Evolutionary conservation across 2,113 vertebrate species (phyloP), one percentile per base, ranked within the genome.

Genomic region (Pan paniscus): DNA sequence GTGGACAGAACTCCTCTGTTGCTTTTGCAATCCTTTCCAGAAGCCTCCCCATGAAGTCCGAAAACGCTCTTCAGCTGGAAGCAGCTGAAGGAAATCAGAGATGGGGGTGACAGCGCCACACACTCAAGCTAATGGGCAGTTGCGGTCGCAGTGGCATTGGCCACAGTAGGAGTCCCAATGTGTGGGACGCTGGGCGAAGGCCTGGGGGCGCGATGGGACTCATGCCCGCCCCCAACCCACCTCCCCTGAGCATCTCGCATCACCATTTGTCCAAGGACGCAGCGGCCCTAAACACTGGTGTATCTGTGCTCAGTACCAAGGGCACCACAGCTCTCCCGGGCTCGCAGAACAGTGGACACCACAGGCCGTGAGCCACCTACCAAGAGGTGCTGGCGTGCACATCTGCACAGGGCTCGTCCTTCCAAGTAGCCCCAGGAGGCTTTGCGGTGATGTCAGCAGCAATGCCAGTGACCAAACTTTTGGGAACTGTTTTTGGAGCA

Each of bases 71-170:
- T 98, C 89, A 98, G 96, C 96, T 97, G 98, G 82, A 98, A 99
- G 89, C 93, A 97, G 48, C 98, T 30, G 97, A 98, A 98, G 68
- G 97, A 97, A 96, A 99, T 98, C 98, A 97, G 52, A 98, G 98
- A 97, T 96, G 0, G 98, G 98, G 11, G 98, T 0, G 96, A 48
- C 0, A 96, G 97, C 89, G 98, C 98, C 55, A 94, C 89, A 98
- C 97, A 0, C 98, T 98, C 55, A 98, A 93, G 92, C 98, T 98
- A 98, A 98, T 48, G 98, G 97, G 95, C 97, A 98, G 75, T 32
- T 2, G 14, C 1, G 32, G 67, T 30, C 27, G 12, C 61, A 64
- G 25, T 76, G 73, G 73, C 40, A 76, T 46, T 27, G 40, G 25
- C 40, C 38, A 76, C 40, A 22, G n/a, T 72, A 73, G 70, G 38